Evolutionary conservation across 2,888 invertebrate genomes (phyloP), one percentile per base, ranked within the genome.

Genomic region (Cheilosia vernalis): DNA sequence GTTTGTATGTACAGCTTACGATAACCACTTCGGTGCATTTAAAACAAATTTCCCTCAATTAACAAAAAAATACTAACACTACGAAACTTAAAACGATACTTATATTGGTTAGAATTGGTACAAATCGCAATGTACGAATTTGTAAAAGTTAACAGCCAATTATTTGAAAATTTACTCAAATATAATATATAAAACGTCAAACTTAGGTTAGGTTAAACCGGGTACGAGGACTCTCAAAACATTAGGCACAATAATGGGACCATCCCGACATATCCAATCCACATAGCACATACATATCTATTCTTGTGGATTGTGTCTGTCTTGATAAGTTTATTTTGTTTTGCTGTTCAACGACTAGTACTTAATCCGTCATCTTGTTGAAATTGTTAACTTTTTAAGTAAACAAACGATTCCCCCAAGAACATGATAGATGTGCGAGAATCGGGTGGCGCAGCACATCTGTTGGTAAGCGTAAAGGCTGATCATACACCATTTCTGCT

Each of bases 401-500:
- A 5, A 0, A 6, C 27, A 27, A 6, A 4, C 0, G 27, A 27
- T 27, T 27, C 27, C 6, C 2, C 27, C 27, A 27, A 27, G 6
- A 27, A 27, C 6, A 1, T 27, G 5, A 1, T 27, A 27, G 27
- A 27, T 27, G 27, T 27, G 27, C 27, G 4, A 4, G 24, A 24
- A 24, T 4, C 24, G 27, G 27, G 27, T 21, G 21, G 21, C 21
- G 21, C 21, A 21, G 21, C 21, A 21, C 21, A 21, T 21, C 2
- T 21, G 21, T 24, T 24, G 24, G 2, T 24, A 63, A 19, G 30
- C 21, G 64, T 15, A 64, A 51, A 21, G 19, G 49, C 33, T 64
- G 33, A 4, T 49, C 63, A 21, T 49, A 47, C n/a, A 47, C 61
- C 27, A 63, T 30, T 10, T 83, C 70, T 24, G 66, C 60, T 19